A percentile compares a stretch with the other conserved stretches of the same genome.
These are phyloP conservation scores for Cartodere bifasciata DNA, from an alignment of 2,888 invertebrate species.

Conservation along the genomic window DNA sequence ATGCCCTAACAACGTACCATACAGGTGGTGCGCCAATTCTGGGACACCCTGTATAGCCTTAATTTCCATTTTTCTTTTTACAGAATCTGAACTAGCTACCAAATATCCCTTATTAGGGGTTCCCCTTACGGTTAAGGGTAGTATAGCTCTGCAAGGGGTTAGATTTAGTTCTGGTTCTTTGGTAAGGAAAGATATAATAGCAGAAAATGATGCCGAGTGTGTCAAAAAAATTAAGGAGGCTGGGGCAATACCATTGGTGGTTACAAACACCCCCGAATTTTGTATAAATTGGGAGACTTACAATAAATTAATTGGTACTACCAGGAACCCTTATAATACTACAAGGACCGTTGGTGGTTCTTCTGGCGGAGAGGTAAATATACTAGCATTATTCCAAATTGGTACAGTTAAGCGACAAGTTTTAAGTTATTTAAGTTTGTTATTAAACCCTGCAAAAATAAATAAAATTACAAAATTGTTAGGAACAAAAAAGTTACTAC, in stretches of 20 bases:
- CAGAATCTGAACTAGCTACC: slow-evolving; percentile 47
- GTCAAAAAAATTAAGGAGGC: slow-evolving; percentile 51
- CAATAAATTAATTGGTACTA: slow-evolving; percentile 65
- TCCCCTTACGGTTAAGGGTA: slow-evolving; percentile 73
- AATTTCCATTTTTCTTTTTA: too few relatives aligned
- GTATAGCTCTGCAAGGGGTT: slow-evolving; percentile 31
- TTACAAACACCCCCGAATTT: slow-evolving; percentile 78
- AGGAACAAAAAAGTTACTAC: too few relatives aligned
- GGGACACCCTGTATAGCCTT: too few relatives aligned
- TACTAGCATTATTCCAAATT: too few relatives aligned
- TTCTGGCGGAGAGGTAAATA: slow-evolving; percentile 70
- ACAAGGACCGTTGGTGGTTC: slow-evolving; percentile 71
- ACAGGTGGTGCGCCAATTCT: too few relatives aligned
- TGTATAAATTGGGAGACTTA: slow-evolving; percentile 80
- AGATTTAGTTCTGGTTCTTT: slow-evolving; percentile 56
- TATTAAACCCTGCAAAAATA: too few relatives aligned
- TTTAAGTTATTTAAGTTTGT: too few relatives aligned
- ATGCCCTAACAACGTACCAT: too few relatives aligned
- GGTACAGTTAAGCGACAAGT: too few relatives aligned
- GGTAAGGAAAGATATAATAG: slow-evolving; percentile 37
- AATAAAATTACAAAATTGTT: too few relatives aligned
- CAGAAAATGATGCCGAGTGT: slow-evolving; percentile 52
- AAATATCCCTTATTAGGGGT: slow-evolving; percentile 69
- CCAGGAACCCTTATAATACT: slow-evolving; percentile 73
- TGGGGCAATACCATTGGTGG: slow-evolving; percentile 69